Conservation (phyloP, 2,888 invertebrate species). For the Acanthopleura granulata region DNA sequence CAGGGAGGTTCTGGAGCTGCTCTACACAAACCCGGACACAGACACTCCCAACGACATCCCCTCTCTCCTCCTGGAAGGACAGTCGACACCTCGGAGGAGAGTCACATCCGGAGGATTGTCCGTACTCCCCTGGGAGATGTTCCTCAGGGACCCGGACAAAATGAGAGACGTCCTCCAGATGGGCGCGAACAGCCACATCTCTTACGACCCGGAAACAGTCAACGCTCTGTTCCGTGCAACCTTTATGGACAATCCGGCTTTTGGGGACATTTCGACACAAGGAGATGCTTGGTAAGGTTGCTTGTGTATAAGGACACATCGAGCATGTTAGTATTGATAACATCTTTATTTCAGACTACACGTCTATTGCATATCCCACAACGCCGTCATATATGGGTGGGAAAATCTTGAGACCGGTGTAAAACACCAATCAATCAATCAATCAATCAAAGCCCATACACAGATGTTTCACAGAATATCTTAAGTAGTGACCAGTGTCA, state of each 20-base stretch:
- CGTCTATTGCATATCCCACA: too few species aligned
- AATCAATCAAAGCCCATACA: too few species aligned
- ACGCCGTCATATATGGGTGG: too few species aligned
- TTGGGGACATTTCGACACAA: conserved; percentile 49
- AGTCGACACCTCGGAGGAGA: neutral
- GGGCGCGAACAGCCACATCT: neutral
- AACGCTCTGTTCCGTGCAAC: conserved; percentile 54
- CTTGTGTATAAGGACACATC: neutral
- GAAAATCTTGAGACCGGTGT: too few species aligned
- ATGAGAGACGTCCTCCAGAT: neutral
- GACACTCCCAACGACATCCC: neutral
- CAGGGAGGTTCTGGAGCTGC: neutral
- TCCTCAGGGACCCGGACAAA: neutral
- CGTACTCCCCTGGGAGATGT: neutral
- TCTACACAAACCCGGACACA: neutral
- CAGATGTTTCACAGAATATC: too few species aligned
- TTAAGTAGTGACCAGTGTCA: too few species aligned
- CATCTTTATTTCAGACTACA: too few species aligned
- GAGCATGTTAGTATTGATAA: too few species aligned
- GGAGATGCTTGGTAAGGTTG: conserved; percentile 48
- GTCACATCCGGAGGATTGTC: neutral
- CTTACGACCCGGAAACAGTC: conserved; percentile 50
- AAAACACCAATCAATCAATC: too few species aligned
- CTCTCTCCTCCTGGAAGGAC: neutral
- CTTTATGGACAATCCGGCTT: conserved; percentile 46